These are phyloP conservation scores for Myzus persicae DNA, from an alignment of 1,140 invertebrate genomes.

Conservation along the genomic window DNA sequence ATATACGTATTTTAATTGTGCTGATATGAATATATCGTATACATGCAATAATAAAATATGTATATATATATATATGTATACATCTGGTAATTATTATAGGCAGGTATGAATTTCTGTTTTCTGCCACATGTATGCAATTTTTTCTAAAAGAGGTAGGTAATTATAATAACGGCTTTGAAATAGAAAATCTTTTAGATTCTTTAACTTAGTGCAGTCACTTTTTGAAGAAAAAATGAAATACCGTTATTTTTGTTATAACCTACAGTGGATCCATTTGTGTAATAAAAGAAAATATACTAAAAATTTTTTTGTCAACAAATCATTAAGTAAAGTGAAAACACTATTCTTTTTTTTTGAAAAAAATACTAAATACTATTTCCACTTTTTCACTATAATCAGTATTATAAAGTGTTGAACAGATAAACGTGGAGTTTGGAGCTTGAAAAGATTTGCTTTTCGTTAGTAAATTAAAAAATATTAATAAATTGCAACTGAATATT, in stretches of 20 bases:
- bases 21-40: not conserved
- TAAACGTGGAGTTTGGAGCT: not conserved
- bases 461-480: not conserved
- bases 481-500: not conserved
- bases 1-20: not conserved
- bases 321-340: slow-evolving; percentile 36
- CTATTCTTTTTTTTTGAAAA: not conserved
- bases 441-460: not conserved
- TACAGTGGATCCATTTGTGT: not conserved
- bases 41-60: not conserved
- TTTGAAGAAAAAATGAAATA: not conserved
- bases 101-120: not conserved
- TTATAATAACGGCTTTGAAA: not conserved
- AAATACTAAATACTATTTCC: not conserved
- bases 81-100: not conserved
- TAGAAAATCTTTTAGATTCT: not conserved
- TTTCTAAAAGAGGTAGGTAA: not conserved
- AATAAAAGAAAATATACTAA: slow-evolving; percentile 5
- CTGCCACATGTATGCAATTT: not conserved
- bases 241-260: not conserved
- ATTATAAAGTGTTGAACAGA: not conserved
- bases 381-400: not conserved
- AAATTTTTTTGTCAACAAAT: not conserved
- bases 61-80: not conserved
- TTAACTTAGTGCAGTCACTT: not conserved